Conservation (phyloP, 64 coral and sea anemone genomes). For the Catalaphyllia jardinei region DNA sequence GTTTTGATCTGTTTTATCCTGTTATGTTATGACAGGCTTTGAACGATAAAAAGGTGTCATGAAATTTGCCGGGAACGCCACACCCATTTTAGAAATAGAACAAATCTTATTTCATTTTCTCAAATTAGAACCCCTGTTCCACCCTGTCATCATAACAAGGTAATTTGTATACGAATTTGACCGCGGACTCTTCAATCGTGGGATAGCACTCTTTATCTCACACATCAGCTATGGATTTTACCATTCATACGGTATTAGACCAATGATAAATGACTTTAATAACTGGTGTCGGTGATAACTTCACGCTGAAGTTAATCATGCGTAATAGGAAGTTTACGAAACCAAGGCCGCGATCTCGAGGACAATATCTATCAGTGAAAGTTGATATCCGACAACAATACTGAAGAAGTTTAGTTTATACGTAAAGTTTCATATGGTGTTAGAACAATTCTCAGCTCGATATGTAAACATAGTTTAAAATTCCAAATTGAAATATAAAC, state of each 20-base stretch:
- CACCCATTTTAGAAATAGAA: not conserved
- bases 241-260: constrained; percentile 12
- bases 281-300: not conserved
- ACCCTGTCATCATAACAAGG: too few relatives aligned
- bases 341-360: too few relatives aligned
- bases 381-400: too few relatives aligned
- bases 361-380: too few relatives aligned
- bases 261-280: not conserved
- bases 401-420: too few relatives aligned
- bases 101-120: not conserved
- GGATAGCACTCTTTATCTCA: not conserved
- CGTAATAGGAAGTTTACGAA: not conserved
- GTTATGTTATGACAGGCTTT: not conserved
- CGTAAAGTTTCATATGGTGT: too few relatives aligned
- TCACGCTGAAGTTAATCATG: not conserved
- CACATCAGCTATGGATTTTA: not conserved
- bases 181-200: too few relatives aligned
- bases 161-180: too few relatives aligned
- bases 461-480: not conserved
- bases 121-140: not conserved
- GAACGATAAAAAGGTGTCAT: not conserved
- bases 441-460: too few relatives aligned
- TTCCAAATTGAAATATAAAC: not conserved
- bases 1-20: too few relatives aligned
- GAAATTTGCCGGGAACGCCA: not conserved